A percentile compares a stretch with the other conserved stretches of the same genome.
phyloP scores from a whole-genome alignment of 2,888 invertebrate species.

The Acanthosepion esculentum region DNA sequence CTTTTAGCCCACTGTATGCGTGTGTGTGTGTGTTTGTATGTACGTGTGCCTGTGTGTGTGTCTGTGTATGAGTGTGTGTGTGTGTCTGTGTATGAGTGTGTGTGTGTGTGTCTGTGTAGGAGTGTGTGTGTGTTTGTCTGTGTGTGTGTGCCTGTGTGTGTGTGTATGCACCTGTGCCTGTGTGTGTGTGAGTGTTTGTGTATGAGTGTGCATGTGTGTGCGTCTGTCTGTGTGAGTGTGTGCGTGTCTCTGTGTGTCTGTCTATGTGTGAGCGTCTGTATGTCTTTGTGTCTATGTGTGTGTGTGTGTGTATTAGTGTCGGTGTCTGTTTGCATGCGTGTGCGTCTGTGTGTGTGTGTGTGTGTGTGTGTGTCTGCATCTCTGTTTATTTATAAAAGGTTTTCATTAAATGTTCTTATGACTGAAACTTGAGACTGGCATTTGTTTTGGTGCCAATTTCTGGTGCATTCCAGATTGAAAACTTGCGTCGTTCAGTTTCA shows the following conservation, averaged over 20 bases:
- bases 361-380: too few relatives aligned
- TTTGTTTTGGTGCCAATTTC: too few relatives aligned
- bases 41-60: background rate
- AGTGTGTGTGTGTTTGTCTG: too few relatives aligned
- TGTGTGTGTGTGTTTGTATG: background rate
- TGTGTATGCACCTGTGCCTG: accelerated
- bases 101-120: background rate
- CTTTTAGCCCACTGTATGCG: too few relatives aligned
- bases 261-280: background rate
- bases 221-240: background rate
- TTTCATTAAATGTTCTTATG: too few relatives aligned
- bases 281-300: background rate
- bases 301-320: too few relatives aligned
- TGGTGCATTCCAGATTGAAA: too few relatives aligned
- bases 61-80: background rate
- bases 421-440: too few relatives aligned
- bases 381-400: background rate
- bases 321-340: background rate
- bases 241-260: background rate
- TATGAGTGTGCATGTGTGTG: background rate
- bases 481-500: too few relatives aligned
- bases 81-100: background rate
- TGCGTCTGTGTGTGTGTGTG: background rate
- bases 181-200: background rate
- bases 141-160: background rate